Conservation (phyloP, 2,113 vertebrate genomes). For the Piprites chloris region DNA sequence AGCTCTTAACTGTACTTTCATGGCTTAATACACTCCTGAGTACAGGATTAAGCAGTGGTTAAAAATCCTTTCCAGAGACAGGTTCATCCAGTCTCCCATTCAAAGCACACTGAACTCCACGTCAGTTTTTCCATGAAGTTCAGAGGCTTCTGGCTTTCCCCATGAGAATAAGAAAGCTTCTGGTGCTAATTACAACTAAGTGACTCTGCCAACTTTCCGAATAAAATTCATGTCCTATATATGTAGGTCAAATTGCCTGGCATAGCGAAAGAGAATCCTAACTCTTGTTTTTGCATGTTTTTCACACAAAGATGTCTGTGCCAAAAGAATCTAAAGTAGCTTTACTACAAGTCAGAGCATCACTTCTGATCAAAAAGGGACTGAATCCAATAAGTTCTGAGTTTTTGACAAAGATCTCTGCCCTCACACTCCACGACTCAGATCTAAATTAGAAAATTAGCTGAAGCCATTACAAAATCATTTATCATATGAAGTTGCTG, state of each 20-base stretch:
- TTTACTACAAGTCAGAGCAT: not conserved
- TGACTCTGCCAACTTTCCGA: not conserved
- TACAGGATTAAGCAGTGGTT: not conserved
- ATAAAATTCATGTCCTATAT: not conserved
- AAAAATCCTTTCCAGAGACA: not conserved
- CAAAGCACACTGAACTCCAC: not conserved
- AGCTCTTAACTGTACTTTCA: not conserved
- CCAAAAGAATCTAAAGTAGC: not conserved
- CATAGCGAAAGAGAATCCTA: not conserved
- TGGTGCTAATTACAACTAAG: not conserved
- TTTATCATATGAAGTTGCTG: not conserved
- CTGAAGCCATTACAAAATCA: not conserved
- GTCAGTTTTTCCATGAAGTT: not conserved
- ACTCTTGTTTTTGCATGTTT: not conserved
- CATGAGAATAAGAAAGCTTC: not conserved
- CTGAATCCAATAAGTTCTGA: not conserved
- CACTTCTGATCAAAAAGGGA: not conserved
- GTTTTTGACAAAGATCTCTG: not conserved
- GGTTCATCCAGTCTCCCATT: not conserved
- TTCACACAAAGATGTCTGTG: not conserved
- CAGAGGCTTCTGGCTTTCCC: not conserved
- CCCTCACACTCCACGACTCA: not conserved
- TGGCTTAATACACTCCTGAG: not conserved
- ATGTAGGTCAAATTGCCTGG: not conserved
- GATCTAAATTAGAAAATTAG: not conserved